Base-by-base conservation (phyloP, 2,888 invertebrate species). In the Trichacis sp. region DNA sequence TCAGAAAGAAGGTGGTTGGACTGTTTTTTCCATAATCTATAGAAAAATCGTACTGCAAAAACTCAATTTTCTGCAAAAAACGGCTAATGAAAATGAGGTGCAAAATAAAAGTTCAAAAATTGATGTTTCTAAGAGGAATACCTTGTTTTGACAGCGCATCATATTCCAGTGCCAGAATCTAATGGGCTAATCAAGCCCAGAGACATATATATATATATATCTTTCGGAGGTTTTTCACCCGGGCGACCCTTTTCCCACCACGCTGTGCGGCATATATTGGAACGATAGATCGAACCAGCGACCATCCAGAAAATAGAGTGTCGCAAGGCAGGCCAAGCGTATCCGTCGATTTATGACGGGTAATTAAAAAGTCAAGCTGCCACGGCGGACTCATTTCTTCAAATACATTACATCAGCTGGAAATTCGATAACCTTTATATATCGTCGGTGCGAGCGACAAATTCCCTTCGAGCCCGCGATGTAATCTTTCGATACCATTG, bases 331-430 rank as follows among this genome's bases (percentile, higher is more conserved):
- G 71, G 71, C 76, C 73, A 71, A 75, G 76, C 78, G 80, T 78
- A 74, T 78, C 78, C 74, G 68, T 72, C 80, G 77, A 80, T 79
- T 80, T 80, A 80, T 80, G 80, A 79, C 78, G 79, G 72, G 77
- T 77, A 79, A 80, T 80, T 80, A 80, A 79, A 79, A 79, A 80
- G 77, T 78, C 77, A 74, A 74, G 65, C 73, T 73, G 68, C 70
- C 69, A 64, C 69, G 64, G 69, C 71, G 60, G 69, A 67, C 56
- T 64, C 71, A 69, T 72, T 69, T 64, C 69, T 73, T 70, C 69
- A 63, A 61, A 63, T 68, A 64, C 69, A 70, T 73, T 73, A 71
- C 71, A 71, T 68, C 70, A 63, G 62, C 54, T 64, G 70, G 66
- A 74, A 76, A 71, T 69, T 71, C 73, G 74, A 77, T 77, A 76